Evolutionary conservation across 2,113 vertebrate genomes (phyloP).

Genomic region (Scartelaos histophorus): DNA sequence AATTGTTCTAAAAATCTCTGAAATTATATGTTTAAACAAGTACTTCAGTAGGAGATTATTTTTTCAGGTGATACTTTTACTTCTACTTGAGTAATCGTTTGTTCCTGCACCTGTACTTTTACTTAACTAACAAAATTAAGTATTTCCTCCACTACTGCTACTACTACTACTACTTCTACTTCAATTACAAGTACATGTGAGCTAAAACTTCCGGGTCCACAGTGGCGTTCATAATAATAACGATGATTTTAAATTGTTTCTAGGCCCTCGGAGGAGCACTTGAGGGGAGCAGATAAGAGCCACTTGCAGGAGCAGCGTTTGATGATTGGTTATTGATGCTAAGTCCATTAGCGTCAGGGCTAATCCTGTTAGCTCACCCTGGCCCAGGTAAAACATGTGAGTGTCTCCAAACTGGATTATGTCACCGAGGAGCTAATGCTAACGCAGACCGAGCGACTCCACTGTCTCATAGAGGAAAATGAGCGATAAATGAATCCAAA

Average conservation of each 20-base stretch:
- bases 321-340: not conserved
- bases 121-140: no score
- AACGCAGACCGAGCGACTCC: not conserved
- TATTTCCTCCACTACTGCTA: no score
- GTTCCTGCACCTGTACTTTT: no score
- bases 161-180: no score
- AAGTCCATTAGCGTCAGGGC: slow-evolving; percentile 1
- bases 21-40: no score
- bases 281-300: not conserved
- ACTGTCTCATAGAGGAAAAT: not conserved
- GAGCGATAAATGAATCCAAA: not conserved
- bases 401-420: slow-evolving; percentile 2
- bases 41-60: no score
- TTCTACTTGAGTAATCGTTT: no score
- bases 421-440: not conserved
- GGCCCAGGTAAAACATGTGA: slow-evolving; percentile 2
- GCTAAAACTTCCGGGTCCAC: no score
- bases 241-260: not conserved
- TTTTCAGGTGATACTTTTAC: no score
- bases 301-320: not conserved
- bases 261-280: not conserved
- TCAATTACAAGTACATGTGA: no score
- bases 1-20: no score
- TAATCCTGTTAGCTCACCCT: not conserved
- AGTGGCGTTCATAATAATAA: no score